Base-by-base conservation (phyloP, 2,113 vertebrate genomes). In the Rhodinocichla rosea region DNA sequence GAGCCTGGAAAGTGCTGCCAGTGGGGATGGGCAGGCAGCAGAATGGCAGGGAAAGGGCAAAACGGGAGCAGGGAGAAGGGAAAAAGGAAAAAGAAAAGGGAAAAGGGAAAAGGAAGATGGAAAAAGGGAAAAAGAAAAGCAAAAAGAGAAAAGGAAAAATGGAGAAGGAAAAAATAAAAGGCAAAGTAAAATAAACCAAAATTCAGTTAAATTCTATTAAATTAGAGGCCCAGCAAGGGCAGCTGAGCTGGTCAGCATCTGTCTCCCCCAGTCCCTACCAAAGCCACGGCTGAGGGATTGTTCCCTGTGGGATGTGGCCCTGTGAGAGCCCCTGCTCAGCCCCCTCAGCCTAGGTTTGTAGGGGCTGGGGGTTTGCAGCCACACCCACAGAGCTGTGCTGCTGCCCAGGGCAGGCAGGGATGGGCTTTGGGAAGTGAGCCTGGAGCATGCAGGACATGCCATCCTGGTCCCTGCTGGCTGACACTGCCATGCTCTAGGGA, bases 391-490 rank as follows among this genome's bases (percentile, higher is more conserved):
- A 60, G 28, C 71, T 32, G 33, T 1, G 42, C 32, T 27, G 52
- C 57, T 28, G 37, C 28, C 79, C 69, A 1, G 75, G 42, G 50
- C 62, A 9, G n/a, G 11, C 18, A 20, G 26, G 67, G 53, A 18
- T 7, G 9, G 4, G 22, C 70, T 53, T 40, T 33, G 60, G 62
- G 64, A 37, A 50, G 5, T 1, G 57, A 68, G 30, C 18, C 37
- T 13, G 2, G n/a, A 42, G 49, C 56, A 15, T 0, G 0, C 42
- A 32, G 59, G 65, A 35, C 9, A 2, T 1, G 0, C 26, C 74
- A 75, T 28, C 59, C 64, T 42, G 20, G 33, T 15, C 64, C 42
- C 39, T 40, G 64, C 44, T 12, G 69, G 16, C 26, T 5, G 4
- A 50, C n/a, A 50, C 37, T 57, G 42, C 52, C 5, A 1, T 26